A percentile compares a stretch with the other conserved stretches of the same genome.
phyloP scores from a whole-genome alignment of 2,797 vertebrate species.

The Aulostomus chinensis region DNA sequence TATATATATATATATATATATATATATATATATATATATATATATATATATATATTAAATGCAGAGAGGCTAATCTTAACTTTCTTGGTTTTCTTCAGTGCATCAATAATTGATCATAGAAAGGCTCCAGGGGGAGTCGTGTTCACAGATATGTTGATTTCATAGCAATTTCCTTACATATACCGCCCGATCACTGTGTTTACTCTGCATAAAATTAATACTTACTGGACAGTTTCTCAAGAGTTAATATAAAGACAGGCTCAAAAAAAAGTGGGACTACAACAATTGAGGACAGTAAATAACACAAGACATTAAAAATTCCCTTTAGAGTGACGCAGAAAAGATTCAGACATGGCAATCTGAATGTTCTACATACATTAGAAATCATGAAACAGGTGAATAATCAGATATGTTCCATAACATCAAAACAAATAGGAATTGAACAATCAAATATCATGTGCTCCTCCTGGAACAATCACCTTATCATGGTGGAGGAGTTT shows the following conservation, averaged over 20 bases:
- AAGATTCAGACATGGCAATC: conserved; percentile 6
- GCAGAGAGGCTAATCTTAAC: conserved; percentile 59
- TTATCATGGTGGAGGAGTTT: too few relatives aligned
- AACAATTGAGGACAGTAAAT: too few relatives aligned
- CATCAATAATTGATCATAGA: conserved; percentile 75
- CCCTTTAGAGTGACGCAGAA: conserved; percentile 10
- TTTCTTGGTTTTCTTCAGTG: conserved; percentile 60
- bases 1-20: neutral
- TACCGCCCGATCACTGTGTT: conserved; percentile 56
- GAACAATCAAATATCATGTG: too few relatives aligned
- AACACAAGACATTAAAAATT: conserved; percentile 17
- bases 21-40: too few relatives aligned
- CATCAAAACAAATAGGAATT: too few relatives aligned
- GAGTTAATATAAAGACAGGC: conserved; percentile 14
- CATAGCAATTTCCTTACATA: conserved; percentile 62
- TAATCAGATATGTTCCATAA: too few relatives aligned
- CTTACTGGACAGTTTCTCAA: conserved; percentile 48
- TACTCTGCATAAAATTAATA: conserved; percentile 64
- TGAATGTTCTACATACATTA: too few relatives aligned
- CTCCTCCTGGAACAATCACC: too few relatives aligned
- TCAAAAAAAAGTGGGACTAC: conserved; percentile 31
- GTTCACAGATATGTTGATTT: conserved; percentile 70
- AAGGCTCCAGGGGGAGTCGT: conserved; percentile 43
- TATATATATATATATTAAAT: conserved; percentile 14
- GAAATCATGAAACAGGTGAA: too few relatives aligned